Conservation (phyloP, 2,113 vertebrate species). For the Charadrius vociferus region DNA sequence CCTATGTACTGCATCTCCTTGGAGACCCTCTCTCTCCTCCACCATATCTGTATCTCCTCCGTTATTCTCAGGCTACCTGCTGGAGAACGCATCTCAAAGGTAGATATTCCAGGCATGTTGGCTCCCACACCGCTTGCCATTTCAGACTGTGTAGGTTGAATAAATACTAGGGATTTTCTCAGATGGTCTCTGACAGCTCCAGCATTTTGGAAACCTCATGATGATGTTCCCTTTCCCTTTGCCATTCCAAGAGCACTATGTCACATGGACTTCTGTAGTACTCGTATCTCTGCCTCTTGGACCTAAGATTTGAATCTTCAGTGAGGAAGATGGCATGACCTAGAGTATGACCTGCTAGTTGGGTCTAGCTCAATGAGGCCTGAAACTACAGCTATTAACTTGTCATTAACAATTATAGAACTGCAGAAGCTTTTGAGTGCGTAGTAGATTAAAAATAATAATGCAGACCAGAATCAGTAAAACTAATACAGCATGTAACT, state of each 20-base stretch:
- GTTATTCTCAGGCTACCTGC: rapidly evolving
- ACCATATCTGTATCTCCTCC: neutral
- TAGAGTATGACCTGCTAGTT: neutral
- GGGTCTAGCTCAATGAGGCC: neutral
- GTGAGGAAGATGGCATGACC: neutral
- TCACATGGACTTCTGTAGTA: neutral
- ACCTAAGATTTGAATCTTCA: neutral
- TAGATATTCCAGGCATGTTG: neutral
- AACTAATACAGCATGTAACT: neutral
- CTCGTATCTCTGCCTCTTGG: neutral
- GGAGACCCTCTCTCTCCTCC: neutral
- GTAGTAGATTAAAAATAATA: neutral
- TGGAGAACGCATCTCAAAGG: rapidly evolving
- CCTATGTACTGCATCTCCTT: rapidly evolving
- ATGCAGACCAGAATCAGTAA: neutral
- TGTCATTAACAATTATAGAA: neutral
- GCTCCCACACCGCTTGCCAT: rapidly evolving
- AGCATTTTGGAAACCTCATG: neutral
- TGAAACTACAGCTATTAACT: neutral
- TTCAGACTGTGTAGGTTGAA: neutral
- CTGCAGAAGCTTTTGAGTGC: neutral
- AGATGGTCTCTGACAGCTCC: neutral
- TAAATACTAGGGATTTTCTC: neutral
- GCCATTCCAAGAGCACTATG: neutral
- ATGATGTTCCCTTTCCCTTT: neutral